Evolutionary conservation across 1,140 invertebrate genomes (phyloP).

Genomic region (Ooceraea biroi): DNA sequence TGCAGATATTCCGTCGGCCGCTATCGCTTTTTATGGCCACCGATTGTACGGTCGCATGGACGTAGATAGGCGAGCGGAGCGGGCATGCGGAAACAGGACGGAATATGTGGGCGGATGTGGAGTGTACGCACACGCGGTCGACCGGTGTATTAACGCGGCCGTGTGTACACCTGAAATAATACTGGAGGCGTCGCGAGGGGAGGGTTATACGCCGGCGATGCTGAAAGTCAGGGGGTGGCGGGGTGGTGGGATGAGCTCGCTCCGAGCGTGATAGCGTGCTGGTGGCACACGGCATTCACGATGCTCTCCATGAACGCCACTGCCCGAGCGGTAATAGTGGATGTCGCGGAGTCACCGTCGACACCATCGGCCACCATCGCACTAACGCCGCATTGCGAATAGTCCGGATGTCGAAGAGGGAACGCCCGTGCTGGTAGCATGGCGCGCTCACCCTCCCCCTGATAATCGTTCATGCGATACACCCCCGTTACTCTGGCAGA

Average conservation of each 20-base stretch:
- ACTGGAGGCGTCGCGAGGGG: conserved; percentile 50
- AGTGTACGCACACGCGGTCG: conserved; percentile 25
- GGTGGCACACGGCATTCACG: conserved; percentile 47
- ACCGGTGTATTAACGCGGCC: conserved; percentile 44
- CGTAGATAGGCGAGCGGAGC: conserved; percentile 60
- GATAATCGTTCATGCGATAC: conserved; percentile 76
- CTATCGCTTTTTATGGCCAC: conserved; percentile 70
- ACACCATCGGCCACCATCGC: background rate
- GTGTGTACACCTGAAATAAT: conserved; percentile 73
- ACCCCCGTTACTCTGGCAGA: conserved; percentile 68
- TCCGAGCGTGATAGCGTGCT: background rate
- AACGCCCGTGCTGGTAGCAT: too few relatives aligned
- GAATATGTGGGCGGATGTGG: conserved; percentile 25
- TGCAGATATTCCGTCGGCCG: conserved; percentile 67
- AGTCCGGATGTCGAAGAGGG: background rate
- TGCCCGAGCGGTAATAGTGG: conserved; percentile 35
- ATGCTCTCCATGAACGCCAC: conserved; percentile 26
- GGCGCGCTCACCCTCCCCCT: conserved; percentile 30
- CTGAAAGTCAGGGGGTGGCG: conserved; percentile 30
- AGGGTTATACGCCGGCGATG: conserved; percentile 67
- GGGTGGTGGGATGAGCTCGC: background rate
- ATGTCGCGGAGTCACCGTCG: conserved; percentile 15
- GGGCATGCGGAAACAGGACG: conserved; percentile 45
- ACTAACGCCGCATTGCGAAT: background rate
- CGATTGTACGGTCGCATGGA: conserved; percentile 70